phyloP scores from a whole-genome alignment of 2,113 vertebrate genomes.

The Nesoenas mayeri region DNA sequence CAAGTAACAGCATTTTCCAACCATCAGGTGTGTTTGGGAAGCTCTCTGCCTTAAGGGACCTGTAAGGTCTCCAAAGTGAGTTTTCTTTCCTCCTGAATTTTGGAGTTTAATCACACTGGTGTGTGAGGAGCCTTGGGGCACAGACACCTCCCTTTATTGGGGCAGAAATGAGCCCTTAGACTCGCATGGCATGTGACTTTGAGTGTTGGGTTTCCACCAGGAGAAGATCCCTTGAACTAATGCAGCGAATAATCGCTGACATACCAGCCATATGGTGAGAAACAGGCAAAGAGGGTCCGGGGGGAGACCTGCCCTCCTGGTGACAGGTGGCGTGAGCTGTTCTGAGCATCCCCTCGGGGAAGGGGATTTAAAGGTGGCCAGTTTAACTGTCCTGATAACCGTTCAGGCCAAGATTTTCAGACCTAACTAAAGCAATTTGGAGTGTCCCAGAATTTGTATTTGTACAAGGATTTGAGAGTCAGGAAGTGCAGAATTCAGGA shows the following conservation, averaged over 20 bases:
- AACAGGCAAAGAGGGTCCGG: not conserved
- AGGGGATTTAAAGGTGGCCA: not conserved
- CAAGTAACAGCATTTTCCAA: not conserved
- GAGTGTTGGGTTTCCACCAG: not conserved
- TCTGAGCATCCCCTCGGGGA: not conserved
- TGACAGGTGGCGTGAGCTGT: not conserved
- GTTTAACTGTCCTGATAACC: not conserved
- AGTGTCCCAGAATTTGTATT: not conserved
- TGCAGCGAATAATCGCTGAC: not conserved
- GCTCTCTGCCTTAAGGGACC: not conserved
- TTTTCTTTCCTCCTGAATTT: not conserved
- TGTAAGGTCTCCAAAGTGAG: not conserved
- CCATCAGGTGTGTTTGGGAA: not conserved
- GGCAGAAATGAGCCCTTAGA: not conserved
- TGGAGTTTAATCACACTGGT: not conserved
- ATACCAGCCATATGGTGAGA: rapidly evolving
- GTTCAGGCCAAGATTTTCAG: not conserved
- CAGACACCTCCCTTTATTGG: not conserved
- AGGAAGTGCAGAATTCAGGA: not conserved
- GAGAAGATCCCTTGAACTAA: not conserved
- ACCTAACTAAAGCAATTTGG: not conserved
- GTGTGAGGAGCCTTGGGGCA: not conserved
- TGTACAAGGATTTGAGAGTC: not conserved
- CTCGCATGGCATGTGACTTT: not conserved
- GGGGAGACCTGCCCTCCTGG: not conserved